Evolutionary conservation across 2,797 vertebrate genomes (phyloP).

Genomic region (Avahi laniger): DNA sequence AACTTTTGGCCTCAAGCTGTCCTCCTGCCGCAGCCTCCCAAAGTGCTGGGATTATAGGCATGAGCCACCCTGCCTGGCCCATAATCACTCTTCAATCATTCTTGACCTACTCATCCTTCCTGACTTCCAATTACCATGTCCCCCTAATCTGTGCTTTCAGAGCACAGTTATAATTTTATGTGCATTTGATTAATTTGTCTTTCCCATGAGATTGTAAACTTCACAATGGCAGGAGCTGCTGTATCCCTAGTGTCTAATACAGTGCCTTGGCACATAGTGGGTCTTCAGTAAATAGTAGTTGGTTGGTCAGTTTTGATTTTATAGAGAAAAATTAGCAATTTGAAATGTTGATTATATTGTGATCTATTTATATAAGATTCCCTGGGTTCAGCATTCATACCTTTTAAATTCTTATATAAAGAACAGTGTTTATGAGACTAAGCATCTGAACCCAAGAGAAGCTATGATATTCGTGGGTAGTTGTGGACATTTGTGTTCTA

Average conservation of each 20-base stretch:
- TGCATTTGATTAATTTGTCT: background rate
- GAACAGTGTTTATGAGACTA: conserved; percentile 28
- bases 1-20: background rate
- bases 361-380: conserved; percentile 25
- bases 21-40: background rate
- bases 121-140: background rate
- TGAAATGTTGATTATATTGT: conserved; percentile 26
- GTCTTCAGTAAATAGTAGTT: conserved; percentile 4
- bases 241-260: background rate
- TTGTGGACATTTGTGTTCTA: background rate
- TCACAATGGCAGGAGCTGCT: background rate
- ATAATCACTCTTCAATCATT: background rate
- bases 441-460: background rate
- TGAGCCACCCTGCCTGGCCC: background rate
- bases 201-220: background rate
- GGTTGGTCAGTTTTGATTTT: conserved; percentile 25
- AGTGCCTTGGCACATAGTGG: background rate
- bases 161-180: background rate
- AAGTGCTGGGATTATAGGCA: background rate
- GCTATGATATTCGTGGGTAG: background rate
- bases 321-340: conserved; percentile 33
- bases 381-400: background rate
- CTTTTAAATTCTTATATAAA: conserved; percentile 37
- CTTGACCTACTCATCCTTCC: background rate
- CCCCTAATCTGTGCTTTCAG: background rate